Evolutionary conservation across 2,888 invertebrate genomes (phyloP).

Genomic region (Lacanobia oleracea): DNA sequence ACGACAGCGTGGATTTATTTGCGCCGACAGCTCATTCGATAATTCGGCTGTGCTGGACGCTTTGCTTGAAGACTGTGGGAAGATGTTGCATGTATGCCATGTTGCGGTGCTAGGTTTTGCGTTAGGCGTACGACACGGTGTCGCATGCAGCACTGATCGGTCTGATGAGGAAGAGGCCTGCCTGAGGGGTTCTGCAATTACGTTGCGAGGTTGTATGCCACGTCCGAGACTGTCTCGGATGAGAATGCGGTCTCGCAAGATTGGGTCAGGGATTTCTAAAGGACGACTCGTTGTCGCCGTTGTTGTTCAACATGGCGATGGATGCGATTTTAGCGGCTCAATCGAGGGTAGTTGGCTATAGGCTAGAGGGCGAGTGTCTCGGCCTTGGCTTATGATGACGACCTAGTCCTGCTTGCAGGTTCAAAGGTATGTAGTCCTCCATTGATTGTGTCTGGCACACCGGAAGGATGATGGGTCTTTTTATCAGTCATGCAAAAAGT

Average conservation of each 20-base stretch:
- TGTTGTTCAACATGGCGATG: slow-evolving; percentile 74
- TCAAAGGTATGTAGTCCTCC: slow-evolving; percentile 71
- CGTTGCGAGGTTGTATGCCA: slow-evolving; percentile 70
- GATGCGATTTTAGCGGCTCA: slow-evolving; percentile 59
- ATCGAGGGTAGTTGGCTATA: slow-evolving; percentile 52
- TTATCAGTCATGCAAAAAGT: slow-evolving; percentile 64
- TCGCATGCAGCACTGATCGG: slow-evolving; percentile 61
- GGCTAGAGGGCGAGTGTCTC: slow-evolving; percentile 61
- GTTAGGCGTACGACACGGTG: slow-evolving; percentile 81
- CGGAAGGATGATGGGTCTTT: slow-evolving; percentile 27
- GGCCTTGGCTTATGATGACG: slow-evolving; percentile 77
- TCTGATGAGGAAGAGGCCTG: slow-evolving; percentile 72
- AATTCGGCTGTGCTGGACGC: slow-evolving; percentile 71
- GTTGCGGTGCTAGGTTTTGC: slow-evolving; percentile 79
- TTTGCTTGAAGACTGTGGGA: slow-evolving; percentile 57
- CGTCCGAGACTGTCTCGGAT: slow-evolving; percentile 61
- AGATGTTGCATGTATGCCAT: slow-evolving; percentile 69
- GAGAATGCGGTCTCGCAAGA: slow-evolving; percentile 58
- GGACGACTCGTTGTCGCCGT: slow-evolving; percentile 76
- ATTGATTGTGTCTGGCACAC: slow-evolving; percentile 47
- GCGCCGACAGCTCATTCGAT: slow-evolving; percentile 74
- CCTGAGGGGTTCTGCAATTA: slow-evolving; percentile 70
- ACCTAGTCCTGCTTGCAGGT: slow-evolving; percentile 71
- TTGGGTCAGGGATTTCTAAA: slow-evolving; percentile 77
- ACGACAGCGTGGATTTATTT: slow-evolving; percentile 66